Percentiles rank a stretch among this genome's conserved stretches.
phyloP scores from a whole-genome alignment of 2,113 vertebrate species.

The Rafetus swinhoei region DNA sequence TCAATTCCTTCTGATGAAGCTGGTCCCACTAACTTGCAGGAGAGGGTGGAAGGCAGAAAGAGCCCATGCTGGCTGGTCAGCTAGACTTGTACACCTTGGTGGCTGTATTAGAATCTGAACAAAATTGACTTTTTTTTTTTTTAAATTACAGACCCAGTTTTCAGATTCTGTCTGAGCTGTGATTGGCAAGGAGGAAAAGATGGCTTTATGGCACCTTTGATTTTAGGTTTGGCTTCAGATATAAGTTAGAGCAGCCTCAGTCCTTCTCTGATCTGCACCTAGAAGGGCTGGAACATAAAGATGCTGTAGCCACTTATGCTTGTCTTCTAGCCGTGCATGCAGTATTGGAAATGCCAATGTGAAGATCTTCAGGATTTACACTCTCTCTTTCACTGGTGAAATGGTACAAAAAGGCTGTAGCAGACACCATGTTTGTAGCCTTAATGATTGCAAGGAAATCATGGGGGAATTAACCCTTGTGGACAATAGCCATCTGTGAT shows the following conservation, averaged over 20 bases:
- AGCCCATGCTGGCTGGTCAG: neutral
- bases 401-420: neutral
- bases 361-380: neutral
- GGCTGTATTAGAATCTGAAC: neutral
- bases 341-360: neutral
- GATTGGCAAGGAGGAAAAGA: neutral
- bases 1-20: neutral
- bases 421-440: neutral
- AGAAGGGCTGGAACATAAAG: rapidly evolving
- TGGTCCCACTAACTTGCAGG: neutral
- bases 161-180: neutral
- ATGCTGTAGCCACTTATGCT: neutral
- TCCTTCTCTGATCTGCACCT: neutral
- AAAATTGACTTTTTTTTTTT: neutral
- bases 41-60: neutral
- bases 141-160: neutral
- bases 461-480: neutral
- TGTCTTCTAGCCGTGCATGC: neutral
- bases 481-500: neutral
- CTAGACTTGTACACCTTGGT: neutral
- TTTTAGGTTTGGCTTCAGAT: neutral
- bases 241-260: neutral
- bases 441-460: neutral
- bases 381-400: neutral
- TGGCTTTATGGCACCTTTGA: neutral